A percentile compares a stretch with the other conserved stretches of the same genome.
Conservation (phyloP, 2,113 vertebrate genomes). For the Terrapene triunguis region DNA sequence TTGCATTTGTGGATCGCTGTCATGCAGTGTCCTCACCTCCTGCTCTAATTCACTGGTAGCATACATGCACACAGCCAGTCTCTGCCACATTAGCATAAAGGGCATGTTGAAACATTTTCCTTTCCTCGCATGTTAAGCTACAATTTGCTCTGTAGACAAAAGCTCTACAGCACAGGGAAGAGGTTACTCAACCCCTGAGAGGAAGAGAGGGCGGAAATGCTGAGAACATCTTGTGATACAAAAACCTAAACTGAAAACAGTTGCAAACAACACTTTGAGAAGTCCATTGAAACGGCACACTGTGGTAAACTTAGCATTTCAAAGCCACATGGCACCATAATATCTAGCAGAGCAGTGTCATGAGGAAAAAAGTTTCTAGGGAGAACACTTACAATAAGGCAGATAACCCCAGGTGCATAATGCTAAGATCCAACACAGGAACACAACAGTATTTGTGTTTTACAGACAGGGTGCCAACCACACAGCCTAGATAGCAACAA, state of each 20-base stretch:
- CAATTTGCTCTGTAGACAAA: background rate
- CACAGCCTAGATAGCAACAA: background rate
- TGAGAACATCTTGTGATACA: background rate
- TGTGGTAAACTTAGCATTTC: background rate
- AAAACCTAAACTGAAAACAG: background rate
- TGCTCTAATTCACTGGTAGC: background rate
- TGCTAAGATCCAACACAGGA: background rate
- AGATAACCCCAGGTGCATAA: background rate
- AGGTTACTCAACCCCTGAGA: conserved; percentile 17
- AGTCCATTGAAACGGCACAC: background rate
- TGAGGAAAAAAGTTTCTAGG: background rate
- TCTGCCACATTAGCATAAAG: background rate
- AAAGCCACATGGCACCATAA: background rate
- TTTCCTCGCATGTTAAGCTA: background rate
- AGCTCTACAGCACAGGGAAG: background rate
- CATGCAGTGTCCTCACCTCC: background rate
- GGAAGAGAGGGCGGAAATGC: conserved; percentile 53
- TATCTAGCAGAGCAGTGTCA: background rate
- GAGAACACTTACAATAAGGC: background rate
- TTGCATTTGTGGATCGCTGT: background rate
- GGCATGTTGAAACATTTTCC: background rate
- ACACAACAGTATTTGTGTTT: background rate
- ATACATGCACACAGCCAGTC: background rate
- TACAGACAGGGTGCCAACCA: background rate
- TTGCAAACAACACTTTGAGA: background rate